Conservation (phyloP, 2,113 vertebrate species). For the Laticauda colubrina region DNA sequence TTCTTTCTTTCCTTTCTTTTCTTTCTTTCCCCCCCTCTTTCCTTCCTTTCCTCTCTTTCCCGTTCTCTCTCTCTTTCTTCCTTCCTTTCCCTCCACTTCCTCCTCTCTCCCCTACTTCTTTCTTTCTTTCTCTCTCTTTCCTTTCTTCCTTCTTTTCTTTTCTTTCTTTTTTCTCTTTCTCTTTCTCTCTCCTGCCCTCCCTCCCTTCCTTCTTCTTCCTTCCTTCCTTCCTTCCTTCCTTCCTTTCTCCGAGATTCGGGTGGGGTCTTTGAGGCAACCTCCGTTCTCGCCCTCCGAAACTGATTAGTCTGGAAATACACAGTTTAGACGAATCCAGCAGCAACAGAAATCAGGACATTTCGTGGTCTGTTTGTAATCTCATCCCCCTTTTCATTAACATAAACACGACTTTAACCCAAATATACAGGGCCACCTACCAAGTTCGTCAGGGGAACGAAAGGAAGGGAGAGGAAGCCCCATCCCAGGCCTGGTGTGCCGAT, state of each 20-base stretch:
- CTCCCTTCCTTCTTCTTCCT: too few species aligned
- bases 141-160: too few species aligned
- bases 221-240: neutral
- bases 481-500: neutral
- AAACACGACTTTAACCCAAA: slow-evolving; percentile 94
- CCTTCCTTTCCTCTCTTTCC: too few species aligned
- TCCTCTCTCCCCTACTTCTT: too few species aligned
- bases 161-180: too few species aligned
- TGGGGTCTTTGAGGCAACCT: slow-evolving; percentile 28
- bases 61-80: neutral
- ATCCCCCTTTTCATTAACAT: slow-evolving; percentile 84
- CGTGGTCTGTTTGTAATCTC: slow-evolving; percentile 89
- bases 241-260: neutral
- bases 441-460: slow-evolving; percentile 49
- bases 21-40: fast-evolving
- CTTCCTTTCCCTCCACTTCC: neutral
- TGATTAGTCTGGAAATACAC: slow-evolving; percentile 66
- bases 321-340: slow-evolving; percentile 65
- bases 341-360: slow-evolving; percentile 66
- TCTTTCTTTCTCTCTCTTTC: neutral
- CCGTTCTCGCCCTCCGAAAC: slow-evolving; percentile 50
- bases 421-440: slow-evolving; percentile 94
- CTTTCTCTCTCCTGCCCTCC: too few species aligned
- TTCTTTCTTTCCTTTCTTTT: too few species aligned
- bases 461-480: slow-evolving; percentile 8